Base-by-base conservation (phyloP, 1,140 invertebrate genomes). In the Bursaphelenchus mucronatus region DNA sequence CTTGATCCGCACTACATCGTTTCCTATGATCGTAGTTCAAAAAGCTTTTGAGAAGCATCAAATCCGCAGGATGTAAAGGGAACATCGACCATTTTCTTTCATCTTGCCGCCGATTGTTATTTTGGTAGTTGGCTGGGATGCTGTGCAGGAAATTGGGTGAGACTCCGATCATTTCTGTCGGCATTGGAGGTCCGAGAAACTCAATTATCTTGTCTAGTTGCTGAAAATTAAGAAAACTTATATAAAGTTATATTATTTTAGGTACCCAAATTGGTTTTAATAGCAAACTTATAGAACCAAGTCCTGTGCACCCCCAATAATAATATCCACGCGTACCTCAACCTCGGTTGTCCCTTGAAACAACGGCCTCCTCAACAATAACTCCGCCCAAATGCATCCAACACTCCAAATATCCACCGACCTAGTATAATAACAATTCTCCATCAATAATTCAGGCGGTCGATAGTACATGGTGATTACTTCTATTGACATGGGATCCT, bases 351-450 rank as follows among this genome's bases (percentile, higher is more conserved):
- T 30, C 30, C 30, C 49, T 53, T 63, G 21, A 49, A 67, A 67
- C 11, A 67, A 45, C 19, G 55, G 52, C 59, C 47, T n/a, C 21
- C 57, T 13, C 44, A 30, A 13, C 7, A 67, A 21, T 4, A 67
- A 43, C 55, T 67, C 65, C 15, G 49, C 62, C 15, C 62, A 67
- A 19, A 67, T 62, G 49, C 65, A 67, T n/a, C 94, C 94, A 21
- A 96, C 92, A 46, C 90, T 92, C 94, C 94, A 97, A 11, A 97
- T 90, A 82, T 97, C 94, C 43, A 97, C 91, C 0, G 91, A 90
- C 7, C 89, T 89, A 62, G 72, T 72, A 67, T 84, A 84, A 63
- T 82, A 78, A 2, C 75, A 76, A 44, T 82, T 80, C n/a, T 82
- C 83, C 79, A 84, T 83, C 13, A 84, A 76, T 52, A 84, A 77